Evolutionary conservation across 2,113 vertebrate species (phyloP), one percentile per base, ranked within the genome.

Genomic region (Columbina picui): DNA sequence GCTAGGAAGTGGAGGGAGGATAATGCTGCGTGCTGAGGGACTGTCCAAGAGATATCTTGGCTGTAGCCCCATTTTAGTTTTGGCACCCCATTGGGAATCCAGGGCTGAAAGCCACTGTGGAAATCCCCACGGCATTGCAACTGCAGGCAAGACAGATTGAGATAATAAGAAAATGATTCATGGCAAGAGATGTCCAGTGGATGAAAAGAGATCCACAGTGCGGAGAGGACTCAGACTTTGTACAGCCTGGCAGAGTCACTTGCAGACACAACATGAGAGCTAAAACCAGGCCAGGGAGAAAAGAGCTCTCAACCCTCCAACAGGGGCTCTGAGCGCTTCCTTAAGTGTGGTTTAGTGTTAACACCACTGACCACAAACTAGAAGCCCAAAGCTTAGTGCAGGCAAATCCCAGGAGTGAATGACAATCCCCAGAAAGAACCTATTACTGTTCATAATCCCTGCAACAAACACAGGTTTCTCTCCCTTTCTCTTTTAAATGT

Each of bases 361-460:
- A 92, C 65, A 84, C 32, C 73, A 41, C 75, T 63, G 82, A 90
- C 91, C 56, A 90, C 59, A 93, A 92, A 87, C 65, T 17, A 32
- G 64, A 91, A 96, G 22, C 53, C 26, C 59, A 94, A 93, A 80
- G 71, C 81, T 82, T 71, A 61, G 43, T 32, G 50, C 45, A 77
- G 69, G 43, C 57, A 93, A 93, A 92, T 93, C 64, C 75, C 86
- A 92, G 65, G 79, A 82, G 75, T 0, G 2, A 95, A 60, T 0
- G 8, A 88, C n/a, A 82, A 55, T 71, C 81, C 59, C 61, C 75
- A 84, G 74, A 93, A 97, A 89, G 81, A 80, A 88, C 84, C 88
- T 93, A 88, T 93, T 96, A 93, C 88, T 68, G 70, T 78, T 93
- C 91, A 55, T 94, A 96, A 94, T 95, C 73, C 84, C 22, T 1